Base-by-base conservation (phyloP, 2,888 invertebrate species). In the Unio pictorum region DNA sequence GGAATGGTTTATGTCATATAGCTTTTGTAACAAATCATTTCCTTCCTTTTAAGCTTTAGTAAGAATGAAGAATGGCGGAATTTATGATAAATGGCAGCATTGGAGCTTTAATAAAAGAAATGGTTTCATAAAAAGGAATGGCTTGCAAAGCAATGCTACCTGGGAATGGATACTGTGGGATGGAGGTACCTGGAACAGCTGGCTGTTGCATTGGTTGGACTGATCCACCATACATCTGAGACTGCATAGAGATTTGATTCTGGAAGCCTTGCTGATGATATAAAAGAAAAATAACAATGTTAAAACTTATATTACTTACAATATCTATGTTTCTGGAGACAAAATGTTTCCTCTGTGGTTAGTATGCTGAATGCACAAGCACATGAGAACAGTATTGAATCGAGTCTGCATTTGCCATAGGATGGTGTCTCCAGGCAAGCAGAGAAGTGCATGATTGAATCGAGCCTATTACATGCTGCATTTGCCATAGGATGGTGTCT, bases 151-250 rank as follows among this genome's bases (percentile, higher is more conserved):
- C 26, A 30, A 28, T 56, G 64, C 67, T 76, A 76, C 76, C 76
- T 76, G 70, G 71, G 65, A 71, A 67, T 20, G 67, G 28, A 71
- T 74, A 76, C 68, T 68, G 74, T 67, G 76, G 72, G 68, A 67
- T 66, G 67, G 65, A 60, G 70, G 64, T 76, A 76, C 76, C 76
- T 76, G 74, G 76, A 72, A 76, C 70, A 74, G 72, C 73, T 45
- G 55, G 64, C 34, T 68, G 70, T 18, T 55, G 23, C 45, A 64
- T 63, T 60, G 60, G 66, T 56, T 70, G 73, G 62, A 68, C 68
- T 65, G 68, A 66, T 68, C 71, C 66, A 8, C 59, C 72, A 54
- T 64, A 76, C 57, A 76, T 70, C 67, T 71, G 72, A 28, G 59
- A 66, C 59, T 66, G 66, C 45, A 45, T 45, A 45, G 45, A 3